Percentiles rank a stretch among this genome's conserved stretches.
phyloP scores from a whole-genome alignment of 1,140 invertebrate species.

The Papilio helenus region DNA sequence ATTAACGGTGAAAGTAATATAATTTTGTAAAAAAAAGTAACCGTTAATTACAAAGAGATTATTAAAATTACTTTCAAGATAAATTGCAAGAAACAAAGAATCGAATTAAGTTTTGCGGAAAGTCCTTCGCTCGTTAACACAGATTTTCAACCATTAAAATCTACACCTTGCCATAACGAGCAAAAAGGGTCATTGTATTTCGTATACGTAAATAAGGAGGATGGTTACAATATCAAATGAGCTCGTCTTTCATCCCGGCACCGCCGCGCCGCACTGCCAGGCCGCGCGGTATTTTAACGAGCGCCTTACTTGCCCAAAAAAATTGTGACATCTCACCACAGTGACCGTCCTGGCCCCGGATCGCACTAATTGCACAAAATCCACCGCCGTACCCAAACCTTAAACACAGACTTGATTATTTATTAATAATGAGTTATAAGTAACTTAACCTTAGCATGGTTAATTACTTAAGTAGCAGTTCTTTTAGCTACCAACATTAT shows the following conservation, averaged over 20 bases:
- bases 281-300: slow-evolving; percentile 76
- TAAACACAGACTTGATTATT: not conserved
- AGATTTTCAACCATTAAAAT: slow-evolving; percentile 57
- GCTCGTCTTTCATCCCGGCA: slow-evolving; percentile 59
- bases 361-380: slow-evolving; percentile 69
- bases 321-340: slow-evolving; percentile 55
- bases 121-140: slow-evolving; percentile 55
- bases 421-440: slow-evolving; percentile 2
- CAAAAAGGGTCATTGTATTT: slow-evolving; percentile 66
- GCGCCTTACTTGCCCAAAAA: slow-evolving; percentile 62
- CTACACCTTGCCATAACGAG: slow-evolving; percentile 67
- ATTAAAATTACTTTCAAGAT: slow-evolving; percentile 21
- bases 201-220: slow-evolving; percentile 62
- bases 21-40: slow-evolving; percentile 9
- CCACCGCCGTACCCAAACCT: slow-evolving; percentile 39
- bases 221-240: slow-evolving; percentile 75
- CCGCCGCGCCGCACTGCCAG: slow-evolving; percentile 42
- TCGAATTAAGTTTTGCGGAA: slow-evolving; percentile 39
- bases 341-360: not conserved
- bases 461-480: not conserved
- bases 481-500: not conserved
- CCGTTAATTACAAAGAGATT: slow-evolving; percentile 24
- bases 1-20: not conserved
- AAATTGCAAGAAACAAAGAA: slow-evolving; percentile 36
- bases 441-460: not conserved